Evolutionary conservation across 2,797 vertebrate genomes (phyloP).

Genomic region (Florisuga fusca): DNA sequence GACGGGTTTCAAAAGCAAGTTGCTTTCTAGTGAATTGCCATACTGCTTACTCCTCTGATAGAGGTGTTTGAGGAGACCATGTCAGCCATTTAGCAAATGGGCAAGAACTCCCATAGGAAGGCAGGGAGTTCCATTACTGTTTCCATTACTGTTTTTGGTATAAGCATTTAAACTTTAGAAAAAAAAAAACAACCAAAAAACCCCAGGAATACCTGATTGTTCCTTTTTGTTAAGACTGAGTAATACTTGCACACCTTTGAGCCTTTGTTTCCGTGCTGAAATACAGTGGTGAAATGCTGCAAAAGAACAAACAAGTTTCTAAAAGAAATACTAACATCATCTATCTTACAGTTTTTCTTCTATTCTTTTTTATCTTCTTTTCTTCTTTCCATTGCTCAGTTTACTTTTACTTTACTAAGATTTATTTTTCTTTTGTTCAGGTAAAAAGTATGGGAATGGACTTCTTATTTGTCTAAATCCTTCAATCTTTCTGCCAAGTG

Average conservation of each 20-base stretch:
- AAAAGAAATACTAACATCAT: not conserved
- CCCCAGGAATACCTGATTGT: not conserved
- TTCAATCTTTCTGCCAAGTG: not conserved
- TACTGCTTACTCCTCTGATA: not conserved
- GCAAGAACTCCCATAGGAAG: not conserved
- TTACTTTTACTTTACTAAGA: too few relatives aligned
- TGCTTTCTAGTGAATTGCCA: not conserved
- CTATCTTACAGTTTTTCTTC: not conserved
- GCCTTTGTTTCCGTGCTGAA: not conserved
- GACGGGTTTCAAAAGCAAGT: not conserved
- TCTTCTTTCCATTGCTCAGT: not conserved
- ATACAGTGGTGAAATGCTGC: not conserved
- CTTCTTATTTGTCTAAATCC: slow-evolving; percentile 74
- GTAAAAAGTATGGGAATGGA: slow-evolving; percentile 78
- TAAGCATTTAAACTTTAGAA: not conserved
- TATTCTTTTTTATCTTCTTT: not conserved
- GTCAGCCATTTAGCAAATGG: not conserved
- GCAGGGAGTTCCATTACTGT: not conserved
- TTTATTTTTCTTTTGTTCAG: not conserved
- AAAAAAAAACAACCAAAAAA: too few relatives aligned
- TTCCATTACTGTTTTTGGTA: not conserved
- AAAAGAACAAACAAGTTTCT: not conserved
- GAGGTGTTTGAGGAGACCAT: not conserved
- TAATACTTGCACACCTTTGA: not conserved
- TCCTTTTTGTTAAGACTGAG: not conserved